Evolutionary conservation across 64 coral and sea anemone genomes (phyloP), one percentile per base, ranked within the genome.

Genomic region (Montipora cactus): DNA sequence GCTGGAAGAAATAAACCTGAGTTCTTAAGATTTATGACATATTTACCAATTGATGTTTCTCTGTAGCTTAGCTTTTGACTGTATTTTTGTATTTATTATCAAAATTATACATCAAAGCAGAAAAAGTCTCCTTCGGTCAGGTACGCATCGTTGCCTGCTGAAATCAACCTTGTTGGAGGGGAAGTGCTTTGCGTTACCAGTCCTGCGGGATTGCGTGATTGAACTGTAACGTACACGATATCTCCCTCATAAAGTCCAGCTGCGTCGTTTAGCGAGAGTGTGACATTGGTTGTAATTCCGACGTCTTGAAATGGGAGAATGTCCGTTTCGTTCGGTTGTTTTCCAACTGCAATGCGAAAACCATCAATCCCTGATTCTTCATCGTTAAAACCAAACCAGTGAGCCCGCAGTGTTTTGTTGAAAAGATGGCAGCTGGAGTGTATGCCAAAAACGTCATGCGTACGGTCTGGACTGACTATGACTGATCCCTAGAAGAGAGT

Each of bases 381-480:
- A 62, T 98, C 96, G 25, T 84, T 57, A 47, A 98, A 98, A 7
- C 74, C 87, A 19, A 47, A 92, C 96, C 95, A 97, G 28, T 94
- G 92, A 82, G 87, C 76, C 15, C 95, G 92, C 25, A 97, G 11
- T 10, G 95, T 98, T 20, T 78, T 75, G 85, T 98, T 98, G 28
- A 74, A 92, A 1, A 98, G 76, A 73, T 98, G 96, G 64, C 96
- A 98, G 81, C 80, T 81, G 9, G 96, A 92, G 57, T 98, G 96
- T 8, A 95, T 85, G 14, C 93, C 89, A 49, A 74, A 89, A 7
- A 95, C 85, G 77, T 98, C 96, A 62, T 98, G 96, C 14, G 93
- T 98, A 23, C 76, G 66, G 74, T 95, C 96, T 9, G 86, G 67
- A 59, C 96, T 98, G 14, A 98, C 89, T 12, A 98, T 95, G 2